These are phyloP conservation scores for Temnopleurus reevesii DNA, from an alignment of 53 echinoderm and acorn worm genomes.

Conservation along the genomic window DNA sequence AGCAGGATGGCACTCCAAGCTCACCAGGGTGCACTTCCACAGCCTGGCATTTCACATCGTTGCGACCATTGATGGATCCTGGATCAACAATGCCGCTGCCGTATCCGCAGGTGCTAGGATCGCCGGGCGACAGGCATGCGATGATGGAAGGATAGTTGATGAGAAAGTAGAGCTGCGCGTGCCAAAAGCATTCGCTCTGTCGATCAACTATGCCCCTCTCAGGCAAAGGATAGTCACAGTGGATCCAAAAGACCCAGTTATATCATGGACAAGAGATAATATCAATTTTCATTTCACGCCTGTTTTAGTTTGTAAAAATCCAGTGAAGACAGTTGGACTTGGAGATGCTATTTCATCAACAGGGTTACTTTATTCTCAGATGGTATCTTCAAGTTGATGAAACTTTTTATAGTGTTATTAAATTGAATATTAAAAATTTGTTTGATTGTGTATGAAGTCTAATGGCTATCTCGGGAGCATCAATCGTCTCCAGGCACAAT, in stretches of 20 bases:
- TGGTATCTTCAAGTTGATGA: slow-evolving; percentile 35
- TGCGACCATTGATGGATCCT: slow-evolving; percentile 69
- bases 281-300: slow-evolving; percentile 91
- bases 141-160: slow-evolving; percentile 62
- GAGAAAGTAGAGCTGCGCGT: slow-evolving; percentile 80
- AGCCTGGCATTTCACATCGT: slow-evolving; percentile 87
- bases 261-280: slow-evolving; percentile 72
- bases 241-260: slow-evolving; percentile 71
- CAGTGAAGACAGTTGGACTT: slow-evolving; percentile 89
- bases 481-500: too few relatives aligned
- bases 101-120: slow-evolving; percentile 81
- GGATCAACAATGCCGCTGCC: slow-evolving; percentile 83
- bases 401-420: too few relatives aligned
- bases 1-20: slow-evolving; percentile 31
- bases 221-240: slow-evolving; percentile 66
- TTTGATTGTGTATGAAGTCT: too few relatives aligned
- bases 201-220: slow-evolving; percentile 69
- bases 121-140: slow-evolving; percentile 86
- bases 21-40: slow-evolving; percentile 93
- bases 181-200: slow-evolving; percentile 72
- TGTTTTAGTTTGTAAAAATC: slow-evolving; percentile 91
- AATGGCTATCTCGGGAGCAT: too few relatives aligned
- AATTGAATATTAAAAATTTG: too few relatives aligned
- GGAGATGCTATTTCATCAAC: slow-evolving; percentile 98
- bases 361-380: slow-evolving; percentile 77